Base-by-base conservation (phyloP, 2,888 invertebrate species). In the Ichneumoninae sp. region DNA sequence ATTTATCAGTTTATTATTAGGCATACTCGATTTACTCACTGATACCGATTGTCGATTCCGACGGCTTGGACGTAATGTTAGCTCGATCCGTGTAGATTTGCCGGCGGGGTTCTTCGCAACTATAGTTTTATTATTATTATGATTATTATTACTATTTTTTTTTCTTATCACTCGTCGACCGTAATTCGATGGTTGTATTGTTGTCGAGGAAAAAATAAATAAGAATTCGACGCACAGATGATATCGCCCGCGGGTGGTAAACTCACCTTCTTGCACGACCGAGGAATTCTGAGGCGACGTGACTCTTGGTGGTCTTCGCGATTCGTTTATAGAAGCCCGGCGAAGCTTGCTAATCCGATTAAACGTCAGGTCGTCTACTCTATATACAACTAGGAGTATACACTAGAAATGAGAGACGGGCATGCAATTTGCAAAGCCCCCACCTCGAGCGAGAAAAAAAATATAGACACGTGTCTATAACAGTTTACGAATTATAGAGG, bases 271-370 rank as follows among this genome's bases (percentile, higher is more conserved):
- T 81, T 87, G 89, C 87, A 85, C 88, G 87, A 85, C 87, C 86
- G 87, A 85, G 88, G 86, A 89, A 88, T 89, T 92, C 90, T 92
- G 91, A 89, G 87, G 87, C 90, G 85, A 85, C 83, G 86, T 78
- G 83, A 88, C 88, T 89, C 88, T 92, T 93, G 87, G 85, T 88
- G 88, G 93, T 91, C 88, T 93, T 93, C 93, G 87, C 91, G 90
- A 93, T 92, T 92, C 91, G 89, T 92, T 93, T 92, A 92, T 87
- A 89, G 93, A 93, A 93, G 90, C 92, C 90, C 87, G 83, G 77
- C 86, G 88, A 87, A 88, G 89, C 89, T 87, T 77, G 83, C 52
- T 89, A 92, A 92, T 92, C 90, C 89, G 91, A 92, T 92, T 92
- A 90, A 88, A 85, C 86, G 57, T 75, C 81, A 76, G 85, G 79